Evolutionary conservation across 2,888 invertebrate species (phyloP).

Genomic region (Empis livida): DNA sequence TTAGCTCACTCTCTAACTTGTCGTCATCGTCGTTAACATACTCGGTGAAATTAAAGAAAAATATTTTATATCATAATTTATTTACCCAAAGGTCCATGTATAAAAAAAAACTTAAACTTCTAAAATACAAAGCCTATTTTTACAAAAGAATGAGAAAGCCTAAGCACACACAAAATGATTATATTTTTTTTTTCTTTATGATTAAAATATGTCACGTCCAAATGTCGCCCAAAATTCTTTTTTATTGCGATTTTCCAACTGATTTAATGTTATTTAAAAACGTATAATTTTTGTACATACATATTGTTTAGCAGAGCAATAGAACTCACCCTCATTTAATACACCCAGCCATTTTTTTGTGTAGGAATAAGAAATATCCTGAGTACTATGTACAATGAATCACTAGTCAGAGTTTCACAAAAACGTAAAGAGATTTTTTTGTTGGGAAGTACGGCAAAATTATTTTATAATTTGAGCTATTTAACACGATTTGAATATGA

Average conservation of each 20-base stretch:
- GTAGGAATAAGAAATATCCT: no score
- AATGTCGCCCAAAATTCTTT: conserved; percentile 20
- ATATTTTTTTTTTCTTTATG: conserved; percentile 16
- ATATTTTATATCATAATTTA: not conserved
- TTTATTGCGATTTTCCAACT: conserved; percentile 21
- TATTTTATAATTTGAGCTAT: no score
- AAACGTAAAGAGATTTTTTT: no score
- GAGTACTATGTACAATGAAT: no score
- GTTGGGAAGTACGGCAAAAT: no score
- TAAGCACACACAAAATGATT: conserved; percentile 16
- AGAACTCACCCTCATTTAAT: no score
- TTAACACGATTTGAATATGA: no score
- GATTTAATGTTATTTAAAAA: conserved; percentile 17
- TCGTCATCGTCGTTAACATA: not conserved
- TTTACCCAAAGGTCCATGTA: not conserved
- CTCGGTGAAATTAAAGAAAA: not conserved
- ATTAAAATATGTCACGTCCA: conserved; percentile 21
- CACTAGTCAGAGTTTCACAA: no score
- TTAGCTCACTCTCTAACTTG: no score
- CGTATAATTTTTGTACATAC: no score
- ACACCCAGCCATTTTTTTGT: no score
- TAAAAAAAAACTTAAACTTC: not conserved
- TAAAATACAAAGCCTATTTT: not conserved
- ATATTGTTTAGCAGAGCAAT: no score
- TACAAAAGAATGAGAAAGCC: not conserved